Conservation (phyloP, 2,113 vertebrate genomes). For the Pelecanoides urinatrix region DNA sequence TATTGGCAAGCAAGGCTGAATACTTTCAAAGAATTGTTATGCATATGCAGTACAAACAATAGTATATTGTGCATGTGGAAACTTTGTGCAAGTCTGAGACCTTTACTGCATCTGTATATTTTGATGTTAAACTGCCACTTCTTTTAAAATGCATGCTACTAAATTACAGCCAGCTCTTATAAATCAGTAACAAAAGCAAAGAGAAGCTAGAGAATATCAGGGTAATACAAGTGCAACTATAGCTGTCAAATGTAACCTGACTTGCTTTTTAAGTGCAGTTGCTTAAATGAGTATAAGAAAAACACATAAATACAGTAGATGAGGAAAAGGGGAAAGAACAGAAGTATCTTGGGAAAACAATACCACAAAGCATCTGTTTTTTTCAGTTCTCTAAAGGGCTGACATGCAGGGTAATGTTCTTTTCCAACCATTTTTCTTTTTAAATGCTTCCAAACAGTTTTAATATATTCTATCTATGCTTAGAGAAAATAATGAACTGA, state of each 20-base stretch:
- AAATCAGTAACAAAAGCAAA: constrained; percentile 24
- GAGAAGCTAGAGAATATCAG: background rate
- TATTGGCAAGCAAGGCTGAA: background rate
- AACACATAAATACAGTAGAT: background rate
- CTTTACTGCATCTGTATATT: constrained; percentile 12
- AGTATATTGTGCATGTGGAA: background rate
- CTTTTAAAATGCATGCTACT: constrained; percentile 21
- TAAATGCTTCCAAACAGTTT: constrained; percentile 42
- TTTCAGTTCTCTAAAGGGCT: background rate
- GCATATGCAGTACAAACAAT: constrained; percentile 6
- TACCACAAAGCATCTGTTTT: background rate
- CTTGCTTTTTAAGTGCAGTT: background rate
- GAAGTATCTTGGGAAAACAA: constrained; percentile 1
- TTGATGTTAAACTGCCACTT: constrained; percentile 17
- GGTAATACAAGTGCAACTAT: background rate
- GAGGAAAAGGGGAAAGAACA: background rate
- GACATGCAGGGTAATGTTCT: background rate
- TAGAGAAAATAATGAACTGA: constrained; percentile 44
- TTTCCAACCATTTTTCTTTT: constrained; percentile 3
- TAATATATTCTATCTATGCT: constrained; percentile 21
- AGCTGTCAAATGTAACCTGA: background rate
- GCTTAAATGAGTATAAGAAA: background rate
- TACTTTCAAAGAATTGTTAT: constrained; percentile 30
- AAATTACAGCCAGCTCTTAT: constrained; percentile 20
- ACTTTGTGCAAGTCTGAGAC: background rate